These are phyloP conservation scores for Candoia aspera DNA, from an alignment of 2,113 vertebrate genomes.

Conservation along the genomic window DNA sequence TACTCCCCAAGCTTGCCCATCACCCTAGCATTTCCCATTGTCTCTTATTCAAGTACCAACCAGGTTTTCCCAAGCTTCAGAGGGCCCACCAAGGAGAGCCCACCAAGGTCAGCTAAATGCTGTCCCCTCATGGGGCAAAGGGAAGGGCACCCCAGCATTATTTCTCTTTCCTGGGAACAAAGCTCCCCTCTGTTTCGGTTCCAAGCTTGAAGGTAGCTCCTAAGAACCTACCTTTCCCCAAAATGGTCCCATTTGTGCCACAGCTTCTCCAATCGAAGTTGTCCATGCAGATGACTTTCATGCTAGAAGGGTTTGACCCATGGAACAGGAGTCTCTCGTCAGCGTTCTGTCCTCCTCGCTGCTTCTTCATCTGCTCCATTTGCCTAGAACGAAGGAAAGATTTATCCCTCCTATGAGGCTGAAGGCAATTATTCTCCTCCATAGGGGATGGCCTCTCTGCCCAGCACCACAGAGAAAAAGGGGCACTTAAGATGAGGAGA, in stretches of 20 bases:
- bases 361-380: constrained; percentile 86
- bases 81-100: background rate
- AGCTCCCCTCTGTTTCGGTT: background rate
- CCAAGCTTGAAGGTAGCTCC: background rate
- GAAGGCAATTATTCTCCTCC: background rate
- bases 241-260: constrained; percentile 82
- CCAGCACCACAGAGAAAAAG: background rate
- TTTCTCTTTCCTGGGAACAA: background rate
- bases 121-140: background rate
- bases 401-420: background rate
- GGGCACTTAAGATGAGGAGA: background rate
- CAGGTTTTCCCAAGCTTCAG: background rate
- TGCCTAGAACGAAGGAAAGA: constrained; percentile 76
- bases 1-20: background rate
- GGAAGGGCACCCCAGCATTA: background rate
- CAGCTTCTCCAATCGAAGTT: constrained; percentile 95
- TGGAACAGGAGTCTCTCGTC: constrained; percentile 85
- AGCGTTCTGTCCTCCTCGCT: constrained; percentile 70
- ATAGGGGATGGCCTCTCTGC: background rate
- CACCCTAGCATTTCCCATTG: background rate
- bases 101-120: background rate
- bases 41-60: background rate
- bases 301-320: constrained; percentile 64
- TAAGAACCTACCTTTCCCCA: constrained; percentile 81
- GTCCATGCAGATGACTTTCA: constrained; percentile 76